Evolutionary conservation across 2,113 vertebrate species (phyloP).

Genomic region (Accipiter virgatus): DNA sequence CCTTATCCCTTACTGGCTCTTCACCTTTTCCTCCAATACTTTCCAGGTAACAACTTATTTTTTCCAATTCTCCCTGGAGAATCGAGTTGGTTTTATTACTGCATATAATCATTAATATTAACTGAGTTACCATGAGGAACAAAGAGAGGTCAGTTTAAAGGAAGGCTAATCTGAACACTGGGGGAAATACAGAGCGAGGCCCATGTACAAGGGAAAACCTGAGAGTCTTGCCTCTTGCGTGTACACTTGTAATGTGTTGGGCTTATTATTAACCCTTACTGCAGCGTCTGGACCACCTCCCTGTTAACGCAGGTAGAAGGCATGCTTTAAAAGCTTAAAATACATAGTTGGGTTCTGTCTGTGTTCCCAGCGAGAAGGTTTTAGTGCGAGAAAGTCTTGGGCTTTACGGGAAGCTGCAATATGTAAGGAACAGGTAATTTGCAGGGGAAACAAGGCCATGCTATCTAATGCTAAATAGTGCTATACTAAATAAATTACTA

Average conservation of each 20-base stretch:
- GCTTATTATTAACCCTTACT: background rate
- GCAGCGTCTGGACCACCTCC: background rate
- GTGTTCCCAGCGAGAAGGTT: background rate
- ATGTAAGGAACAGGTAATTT: background rate
- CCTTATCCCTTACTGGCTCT: no score
- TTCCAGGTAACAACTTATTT: background rate
- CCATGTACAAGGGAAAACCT: background rate
- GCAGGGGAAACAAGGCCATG: background rate
- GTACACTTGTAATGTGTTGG: background rate
- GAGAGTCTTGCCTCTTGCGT: background rate
- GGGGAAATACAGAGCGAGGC: background rate
- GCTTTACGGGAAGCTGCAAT: background rate
- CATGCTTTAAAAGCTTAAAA: background rate
- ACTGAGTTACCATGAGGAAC: background rate
- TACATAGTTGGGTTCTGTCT: background rate
- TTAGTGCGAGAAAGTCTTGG: background rate
- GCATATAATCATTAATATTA: background rate
- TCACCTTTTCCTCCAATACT: background rate
- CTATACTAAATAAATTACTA: background rate
- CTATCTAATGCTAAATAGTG: background rate
- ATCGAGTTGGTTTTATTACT: background rate
- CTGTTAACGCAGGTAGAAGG: fast-evolving
- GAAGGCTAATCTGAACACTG: background rate
- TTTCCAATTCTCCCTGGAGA: background rate
- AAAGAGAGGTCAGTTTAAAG: background rate